Percentiles rank a stretch among this genome's conserved stretches.
These are phyloP conservation scores for Hydrotaea cyrtoneurina DNA, from an alignment of 2,888 invertebrate species.

Conservation along the genomic window DNA sequence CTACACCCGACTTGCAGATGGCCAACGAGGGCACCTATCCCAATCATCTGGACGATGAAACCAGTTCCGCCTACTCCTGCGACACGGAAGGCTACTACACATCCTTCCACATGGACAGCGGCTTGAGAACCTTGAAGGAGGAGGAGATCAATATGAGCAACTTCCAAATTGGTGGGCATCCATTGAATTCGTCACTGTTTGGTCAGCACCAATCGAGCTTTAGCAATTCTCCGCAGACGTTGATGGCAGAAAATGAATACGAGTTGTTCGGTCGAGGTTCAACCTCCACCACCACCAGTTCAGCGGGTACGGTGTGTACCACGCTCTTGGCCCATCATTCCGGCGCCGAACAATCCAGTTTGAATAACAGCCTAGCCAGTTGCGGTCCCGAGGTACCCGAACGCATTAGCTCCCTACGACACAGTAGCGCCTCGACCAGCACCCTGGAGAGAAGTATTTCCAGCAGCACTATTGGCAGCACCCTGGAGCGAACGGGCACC, in stretches of 20 bases:
- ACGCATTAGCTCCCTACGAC: conserved; percentile 87
- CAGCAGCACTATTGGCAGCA: conserved; percentile 80
- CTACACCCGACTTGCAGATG: conserved; percentile 90
- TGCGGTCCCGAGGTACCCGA: conserved; percentile 90
- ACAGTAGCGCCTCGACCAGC: conserved; percentile 82
- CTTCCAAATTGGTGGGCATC: conserved; percentile 85
- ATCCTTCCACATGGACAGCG: conserved; percentile 98
- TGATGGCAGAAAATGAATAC: conserved; percentile 92
- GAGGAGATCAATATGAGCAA: conserved; percentile 85
- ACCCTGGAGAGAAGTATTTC: conserved; percentile 83
- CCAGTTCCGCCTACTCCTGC: conserved; percentile 95
- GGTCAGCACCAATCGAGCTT: conserved; percentile 84
- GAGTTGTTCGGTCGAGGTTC: conserved; percentile 95
- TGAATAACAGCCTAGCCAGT: conserved; percentile 81
- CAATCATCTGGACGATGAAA: conserved; percentile 88
- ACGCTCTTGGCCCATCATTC: conserved; percentile 85
- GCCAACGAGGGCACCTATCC: conserved; percentile 82
- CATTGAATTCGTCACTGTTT: conserved; percentile 82
- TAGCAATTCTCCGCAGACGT: conserved; percentile 86
- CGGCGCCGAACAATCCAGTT: conserved; percentile 81
- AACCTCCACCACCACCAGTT: conserved; percentile 94
- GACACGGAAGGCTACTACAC: conserved; percentile 99
- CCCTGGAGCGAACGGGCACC: conserved; percentile 80
- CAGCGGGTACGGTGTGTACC: conserved; percentile 94
- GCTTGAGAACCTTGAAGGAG: conserved; percentile 91